phyloP scores from a whole-genome alignment of 2,888 invertebrate species.

The Apantesis nais region DNA sequence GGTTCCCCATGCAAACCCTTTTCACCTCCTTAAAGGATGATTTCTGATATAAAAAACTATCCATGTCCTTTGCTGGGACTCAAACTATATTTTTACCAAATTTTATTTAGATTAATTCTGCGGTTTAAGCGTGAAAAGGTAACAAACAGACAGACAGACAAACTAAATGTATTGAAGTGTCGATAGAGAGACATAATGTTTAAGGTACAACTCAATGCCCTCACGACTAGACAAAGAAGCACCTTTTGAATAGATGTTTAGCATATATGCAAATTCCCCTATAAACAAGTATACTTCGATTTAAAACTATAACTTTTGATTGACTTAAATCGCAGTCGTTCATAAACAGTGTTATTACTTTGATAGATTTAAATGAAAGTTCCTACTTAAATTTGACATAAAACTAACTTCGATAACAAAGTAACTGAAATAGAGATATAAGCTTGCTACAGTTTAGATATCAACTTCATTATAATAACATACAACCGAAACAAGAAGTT shows the following conservation, averaged over 20 bases:
- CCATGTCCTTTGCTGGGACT: too few relatives aligned
- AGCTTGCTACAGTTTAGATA: conserved; percentile 30
- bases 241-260: conserved; percentile 7
- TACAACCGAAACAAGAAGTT: conserved; percentile 16
- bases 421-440: not conserved
- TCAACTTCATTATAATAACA: conserved; percentile 11
- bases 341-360: not conserved
- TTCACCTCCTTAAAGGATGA: too few relatives aligned
- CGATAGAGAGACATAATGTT: not conserved
- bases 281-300: not conserved
- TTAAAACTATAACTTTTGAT: not conserved
- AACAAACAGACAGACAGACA: too few relatives aligned
- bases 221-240: conserved; percentile 7
- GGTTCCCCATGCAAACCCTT: too few relatives aligned
- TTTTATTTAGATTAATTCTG: too few relatives aligned
- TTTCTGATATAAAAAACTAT: too few relatives aligned
- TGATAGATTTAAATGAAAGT: not conserved
- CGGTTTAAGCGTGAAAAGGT: too few relatives aligned
- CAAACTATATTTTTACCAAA: too few relatives aligned
- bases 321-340: not conserved
- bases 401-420: not conserved
- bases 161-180: conserved; percentile 22
- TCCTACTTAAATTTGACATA: not conserved
- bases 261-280: not conserved
- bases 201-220: conserved; percentile 8